phyloP scores from a whole-genome alignment of 2,888 invertebrate species.

The Oasisia sp. region DNA sequence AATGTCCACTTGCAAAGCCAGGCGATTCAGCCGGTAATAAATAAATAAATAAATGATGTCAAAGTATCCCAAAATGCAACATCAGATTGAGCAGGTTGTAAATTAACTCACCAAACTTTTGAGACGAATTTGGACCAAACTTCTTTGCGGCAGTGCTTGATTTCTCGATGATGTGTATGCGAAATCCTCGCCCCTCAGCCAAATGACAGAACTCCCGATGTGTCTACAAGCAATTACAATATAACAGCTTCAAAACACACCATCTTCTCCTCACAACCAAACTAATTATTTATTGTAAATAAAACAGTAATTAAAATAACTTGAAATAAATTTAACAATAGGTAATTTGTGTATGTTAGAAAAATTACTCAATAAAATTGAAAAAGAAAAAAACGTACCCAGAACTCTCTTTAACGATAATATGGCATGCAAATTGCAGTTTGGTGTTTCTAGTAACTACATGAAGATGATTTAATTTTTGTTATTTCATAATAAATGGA shows the following conservation, averaged over 20 bases:
- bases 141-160: constrained; percentile 76
- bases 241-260: background rate
- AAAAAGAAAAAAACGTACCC: too few species aligned
- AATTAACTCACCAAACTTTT: constrained; percentile 77
- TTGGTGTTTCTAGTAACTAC: too few species aligned
- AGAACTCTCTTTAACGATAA: too few species aligned
- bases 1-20: too few species aligned
- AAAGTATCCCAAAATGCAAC: background rate
- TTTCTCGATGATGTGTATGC: constrained; percentile 83
- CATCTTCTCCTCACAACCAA: too few species aligned
- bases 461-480: background rate
- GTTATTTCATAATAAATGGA: background rate
- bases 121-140: constrained; percentile 78
- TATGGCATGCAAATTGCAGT: too few species aligned
- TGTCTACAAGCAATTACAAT: constrained; percentile 47
- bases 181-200: constrained; percentile 78
- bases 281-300: too few species aligned
- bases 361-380: too few species aligned
- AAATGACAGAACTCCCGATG: constrained; percentile 79
- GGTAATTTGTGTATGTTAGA: too few species aligned
- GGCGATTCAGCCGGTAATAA: too few species aligned
- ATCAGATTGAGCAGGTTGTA: background rate
- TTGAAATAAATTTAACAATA: too few species aligned
- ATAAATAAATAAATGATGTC: background rate
- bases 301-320: too few species aligned